Percentiles rank a stretch among this genome's conserved stretches.
phyloP scores from a whole-genome alignment of 1,140 invertebrate genomes.

The Conopomorpha cramerella region DNA sequence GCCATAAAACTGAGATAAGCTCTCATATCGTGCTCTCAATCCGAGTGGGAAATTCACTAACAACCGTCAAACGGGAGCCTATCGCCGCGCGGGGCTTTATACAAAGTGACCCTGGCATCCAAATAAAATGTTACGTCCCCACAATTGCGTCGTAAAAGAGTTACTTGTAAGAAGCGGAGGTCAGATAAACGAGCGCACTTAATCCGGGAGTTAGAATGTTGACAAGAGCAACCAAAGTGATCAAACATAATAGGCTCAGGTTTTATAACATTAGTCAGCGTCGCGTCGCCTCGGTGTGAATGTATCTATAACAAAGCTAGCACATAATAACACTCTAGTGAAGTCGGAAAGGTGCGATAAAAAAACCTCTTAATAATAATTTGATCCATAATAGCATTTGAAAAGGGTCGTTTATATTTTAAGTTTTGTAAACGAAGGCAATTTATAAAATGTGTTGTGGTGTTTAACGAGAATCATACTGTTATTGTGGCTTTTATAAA shows the following conservation, averaged over 20 bases:
- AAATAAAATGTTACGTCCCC: conserved; percentile 18
- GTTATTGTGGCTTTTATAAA: too few relatives aligned
- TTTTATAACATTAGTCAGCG: conserved; percentile 46
- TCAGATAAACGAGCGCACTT: conserved; percentile 39
- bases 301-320: conserved; percentile 48
- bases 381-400: too few relatives aligned
- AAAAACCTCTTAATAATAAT: too few relatives aligned
- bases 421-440: too few relatives aligned
- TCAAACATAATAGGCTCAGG: conserved; percentile 31
- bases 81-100: conserved; percentile 5
- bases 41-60: too few relatives aligned
- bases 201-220: conserved; percentile 46
- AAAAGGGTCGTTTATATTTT: too few relatives aligned
- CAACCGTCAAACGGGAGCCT: too few relatives aligned
- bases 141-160: conserved; percentile 25
- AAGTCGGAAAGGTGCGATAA: too few relatives aligned
- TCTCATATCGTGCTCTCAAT: too few relatives aligned
- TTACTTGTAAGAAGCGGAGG: conserved; percentile 26
- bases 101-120: conserved; percentile 14
- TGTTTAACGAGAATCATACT: too few relatives aligned
- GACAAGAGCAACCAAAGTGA: conserved; percentile 35
- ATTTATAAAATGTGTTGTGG: too few relatives aligned
- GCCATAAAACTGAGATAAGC: too few relatives aligned
- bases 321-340: conserved; percentile 51
- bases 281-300: conserved; percentile 42